Conservation (phyloP, 2,797 vertebrate genomes). For the Scyliorhinus canicula region DNA sequence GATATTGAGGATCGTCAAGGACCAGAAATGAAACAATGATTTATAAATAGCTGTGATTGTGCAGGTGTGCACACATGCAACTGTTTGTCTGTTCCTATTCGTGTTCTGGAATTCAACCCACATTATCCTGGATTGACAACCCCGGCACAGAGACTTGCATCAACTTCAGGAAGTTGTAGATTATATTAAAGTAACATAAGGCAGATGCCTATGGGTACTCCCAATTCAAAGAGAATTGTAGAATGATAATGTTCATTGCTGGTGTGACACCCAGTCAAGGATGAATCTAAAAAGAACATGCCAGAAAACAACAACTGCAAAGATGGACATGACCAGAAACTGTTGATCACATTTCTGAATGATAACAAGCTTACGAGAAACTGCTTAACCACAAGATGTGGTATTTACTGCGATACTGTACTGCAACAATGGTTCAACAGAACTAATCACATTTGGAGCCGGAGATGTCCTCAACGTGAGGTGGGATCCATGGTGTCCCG, state of each 20-base stretch:
- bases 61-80: not conserved
- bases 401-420: too few relatives aligned
- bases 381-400: too few relatives aligned
- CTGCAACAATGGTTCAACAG: too few relatives aligned
- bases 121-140: not conserved
- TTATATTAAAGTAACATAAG: not conserved
- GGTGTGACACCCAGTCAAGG: not conserved
- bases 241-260: not conserved
- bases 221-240: not conserved
- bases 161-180: not conserved
- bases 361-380: too few relatives aligned
- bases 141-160: not conserved
- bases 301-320: too few relatives aligned
- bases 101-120: not conserved
- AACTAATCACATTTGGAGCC: too few relatives aligned
- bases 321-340: too few relatives aligned
- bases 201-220: not conserved
- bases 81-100: not conserved
- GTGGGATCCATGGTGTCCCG: too few relatives aligned
- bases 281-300: too few relatives aligned
- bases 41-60: not conserved
- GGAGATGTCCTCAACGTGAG: too few relatives aligned
- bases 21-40: not conserved
- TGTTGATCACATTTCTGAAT: too few relatives aligned
- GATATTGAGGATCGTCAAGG: not conserved